phyloP scores from a whole-genome alignment of 2,113 vertebrate species.

The Phrynocephalus versicolor region DNA sequence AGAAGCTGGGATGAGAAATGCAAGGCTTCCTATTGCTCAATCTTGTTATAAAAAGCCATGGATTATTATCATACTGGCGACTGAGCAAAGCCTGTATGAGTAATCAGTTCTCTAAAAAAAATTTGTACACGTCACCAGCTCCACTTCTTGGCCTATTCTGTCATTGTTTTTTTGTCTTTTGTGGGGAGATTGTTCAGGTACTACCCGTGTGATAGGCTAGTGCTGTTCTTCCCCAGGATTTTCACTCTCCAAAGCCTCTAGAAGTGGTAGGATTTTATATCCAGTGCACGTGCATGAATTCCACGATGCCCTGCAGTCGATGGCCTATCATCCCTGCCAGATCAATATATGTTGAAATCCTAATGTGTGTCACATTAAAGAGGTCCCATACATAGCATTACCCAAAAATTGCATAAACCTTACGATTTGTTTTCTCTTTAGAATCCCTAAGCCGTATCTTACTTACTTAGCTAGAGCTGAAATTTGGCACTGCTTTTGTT shows the following conservation, averaged over 20 bases:
- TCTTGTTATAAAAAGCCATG: neutral
- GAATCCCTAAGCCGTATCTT: no score
- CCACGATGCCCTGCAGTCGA: neutral
- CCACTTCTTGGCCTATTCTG: no score
- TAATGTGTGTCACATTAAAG: no score
- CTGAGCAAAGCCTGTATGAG: neutral
- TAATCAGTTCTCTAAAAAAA: neutral
- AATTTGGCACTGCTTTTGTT: neutral
- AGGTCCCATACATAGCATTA: no score
- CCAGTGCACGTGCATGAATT: neutral
- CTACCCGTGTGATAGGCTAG: neutral
- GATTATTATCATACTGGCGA: neutral
- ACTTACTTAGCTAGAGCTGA: no score
- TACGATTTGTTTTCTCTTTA: neutral
- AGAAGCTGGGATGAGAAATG: no score
- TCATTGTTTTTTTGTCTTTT: neutral
- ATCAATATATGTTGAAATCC: no score
- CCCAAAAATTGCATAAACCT: neutral
- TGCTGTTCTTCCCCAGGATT: no score
- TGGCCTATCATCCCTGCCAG: no score
- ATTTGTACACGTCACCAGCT: neutral
- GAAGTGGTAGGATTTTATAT: neutral
- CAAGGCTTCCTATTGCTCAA: neutral
- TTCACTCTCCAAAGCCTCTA: neutral
- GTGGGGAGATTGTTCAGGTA: neutral